phyloP scores from a whole-genome alignment of 2,113 vertebrate genomes.

The Scomber scombrus region DNA sequence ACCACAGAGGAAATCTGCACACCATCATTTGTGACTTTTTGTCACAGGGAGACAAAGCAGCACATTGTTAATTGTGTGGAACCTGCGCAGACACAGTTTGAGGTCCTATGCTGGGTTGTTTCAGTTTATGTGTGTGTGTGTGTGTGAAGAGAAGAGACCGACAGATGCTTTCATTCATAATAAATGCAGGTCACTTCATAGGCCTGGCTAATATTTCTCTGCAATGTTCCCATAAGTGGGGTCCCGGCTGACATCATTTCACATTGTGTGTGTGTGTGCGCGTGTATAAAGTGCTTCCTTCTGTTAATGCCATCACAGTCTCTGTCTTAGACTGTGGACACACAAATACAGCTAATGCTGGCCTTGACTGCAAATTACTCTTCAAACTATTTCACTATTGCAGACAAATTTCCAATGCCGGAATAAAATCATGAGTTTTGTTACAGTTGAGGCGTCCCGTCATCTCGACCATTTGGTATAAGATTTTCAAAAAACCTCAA shows the following conservation, averaged over 20 bases:
- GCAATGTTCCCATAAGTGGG: constrained; percentile 53
- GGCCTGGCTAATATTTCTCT: constrained; percentile 51
- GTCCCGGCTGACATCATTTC: constrained; percentile 63
- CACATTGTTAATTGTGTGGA: constrained; percentile 37
- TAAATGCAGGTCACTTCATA: constrained; percentile 70
- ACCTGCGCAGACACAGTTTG: constrained; percentile 16
- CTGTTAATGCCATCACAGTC: constrained; percentile 55
- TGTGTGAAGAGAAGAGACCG: constrained; percentile 4
- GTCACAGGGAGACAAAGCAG: constrained; percentile 27
- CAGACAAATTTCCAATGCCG: too few relatives aligned
- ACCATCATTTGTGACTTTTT: constrained; percentile 16
- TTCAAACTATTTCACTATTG: too few relatives aligned
- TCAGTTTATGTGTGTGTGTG: not conserved
- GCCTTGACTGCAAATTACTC: too few relatives aligned
- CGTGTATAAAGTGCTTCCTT: constrained; percentile 23
- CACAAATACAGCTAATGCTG: not conserved
- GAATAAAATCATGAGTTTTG: too few relatives aligned
- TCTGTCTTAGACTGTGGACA: not conserved
- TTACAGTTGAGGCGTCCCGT: too few relatives aligned
- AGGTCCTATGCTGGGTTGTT: not conserved
- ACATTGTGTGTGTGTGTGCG: constrained; percentile 33
- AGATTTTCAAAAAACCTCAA: too few relatives aligned
- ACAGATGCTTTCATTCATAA: constrained; percentile 74
- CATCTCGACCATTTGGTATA: too few relatives aligned
- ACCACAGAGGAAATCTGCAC: constrained; percentile 5